Evolutionary conservation across 1,140 invertebrate species (phyloP).

Genomic region (Lepeophtheirus salmonis): DNA sequence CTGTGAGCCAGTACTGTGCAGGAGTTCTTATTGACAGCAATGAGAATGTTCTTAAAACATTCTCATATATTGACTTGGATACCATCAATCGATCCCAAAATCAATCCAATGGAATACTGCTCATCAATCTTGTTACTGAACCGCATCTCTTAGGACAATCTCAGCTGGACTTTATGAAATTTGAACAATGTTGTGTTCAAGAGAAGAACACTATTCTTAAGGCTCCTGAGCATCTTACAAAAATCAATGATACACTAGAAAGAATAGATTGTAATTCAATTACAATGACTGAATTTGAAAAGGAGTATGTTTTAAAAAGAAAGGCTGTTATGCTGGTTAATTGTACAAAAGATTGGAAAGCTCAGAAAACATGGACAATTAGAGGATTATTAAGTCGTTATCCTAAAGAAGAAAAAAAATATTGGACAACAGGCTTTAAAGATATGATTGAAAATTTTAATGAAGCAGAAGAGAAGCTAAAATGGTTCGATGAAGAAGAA

Average conservation of each 20-base stretch:
- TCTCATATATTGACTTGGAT: background rate
- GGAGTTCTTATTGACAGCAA: background rate
- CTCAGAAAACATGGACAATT: slow-evolving; percentile 1
- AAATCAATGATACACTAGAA: background rate
- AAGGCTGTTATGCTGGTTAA: background rate
- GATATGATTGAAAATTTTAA: background rate
- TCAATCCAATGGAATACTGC: background rate
- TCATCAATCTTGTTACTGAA: background rate
- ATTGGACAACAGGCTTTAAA: background rate
- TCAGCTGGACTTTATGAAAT: background rate
- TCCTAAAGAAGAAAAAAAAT: background rate
- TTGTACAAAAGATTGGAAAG: slow-evolving; percentile 1
- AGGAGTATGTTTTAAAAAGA: background rate
- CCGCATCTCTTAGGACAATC: background rate
- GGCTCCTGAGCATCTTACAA: background rate
- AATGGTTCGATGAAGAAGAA: background rate
- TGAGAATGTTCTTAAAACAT: background rate
- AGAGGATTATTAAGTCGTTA: background rate
- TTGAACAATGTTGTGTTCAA: background rate
- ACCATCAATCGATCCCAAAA: background rate
- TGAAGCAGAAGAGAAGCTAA: background rate
- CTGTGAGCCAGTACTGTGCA: background rate
- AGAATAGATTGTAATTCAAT: background rate
- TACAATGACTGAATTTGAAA: background rate
- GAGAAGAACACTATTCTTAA: background rate